Conservation (phyloP, 2,888 invertebrate genomes). For the Entomobrya multifasciata region DNA sequence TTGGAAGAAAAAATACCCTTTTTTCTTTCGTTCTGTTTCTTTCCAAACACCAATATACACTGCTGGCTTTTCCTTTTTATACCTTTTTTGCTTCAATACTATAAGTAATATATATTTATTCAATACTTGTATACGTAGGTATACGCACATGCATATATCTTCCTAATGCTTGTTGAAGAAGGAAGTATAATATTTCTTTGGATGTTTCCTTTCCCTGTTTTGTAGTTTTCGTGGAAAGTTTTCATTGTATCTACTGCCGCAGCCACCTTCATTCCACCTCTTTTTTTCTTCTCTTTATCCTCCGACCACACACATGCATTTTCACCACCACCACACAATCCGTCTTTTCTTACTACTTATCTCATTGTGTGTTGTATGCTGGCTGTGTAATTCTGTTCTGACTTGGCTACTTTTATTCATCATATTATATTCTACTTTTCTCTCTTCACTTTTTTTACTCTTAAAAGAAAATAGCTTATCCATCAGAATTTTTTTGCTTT, state of each 20-base stretch:
- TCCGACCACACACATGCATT: conserved; percentile 30
- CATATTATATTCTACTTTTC: conserved; percentile 20
- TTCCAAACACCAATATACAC: neutral
- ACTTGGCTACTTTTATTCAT: conserved; percentile 29
- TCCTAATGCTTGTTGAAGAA: conserved; percentile 11
- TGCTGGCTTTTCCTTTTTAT: conserved; percentile 24
- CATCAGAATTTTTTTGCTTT: conserved; percentile 2
- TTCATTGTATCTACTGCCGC: conserved; percentile 13
- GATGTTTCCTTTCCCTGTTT: conserved; percentile 51
- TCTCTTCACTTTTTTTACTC: no score
- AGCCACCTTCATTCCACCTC: conserved; percentile 13
- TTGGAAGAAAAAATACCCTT: conserved; percentile 18
- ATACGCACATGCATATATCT: no score
- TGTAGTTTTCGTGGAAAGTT: conserved; percentile 25
- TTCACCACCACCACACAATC: neutral
- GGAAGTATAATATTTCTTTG: conserved; percentile 35
- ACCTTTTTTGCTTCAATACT: conserved; percentile 41
- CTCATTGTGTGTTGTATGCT: conserved; percentile 5
- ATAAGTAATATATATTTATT: neutral
- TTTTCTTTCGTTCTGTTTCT: neutral
- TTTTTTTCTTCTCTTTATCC: conserved; percentile 6
- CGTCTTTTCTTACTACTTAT: neutral
- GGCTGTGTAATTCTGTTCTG: neutral
- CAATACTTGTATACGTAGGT: neutral
- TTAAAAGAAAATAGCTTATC: conserved; percentile 34